These are phyloP conservation scores for Alentia gelatinosa DNA, from an alignment of 2,888 invertebrate genomes.

Conservation along the genomic window DNA sequence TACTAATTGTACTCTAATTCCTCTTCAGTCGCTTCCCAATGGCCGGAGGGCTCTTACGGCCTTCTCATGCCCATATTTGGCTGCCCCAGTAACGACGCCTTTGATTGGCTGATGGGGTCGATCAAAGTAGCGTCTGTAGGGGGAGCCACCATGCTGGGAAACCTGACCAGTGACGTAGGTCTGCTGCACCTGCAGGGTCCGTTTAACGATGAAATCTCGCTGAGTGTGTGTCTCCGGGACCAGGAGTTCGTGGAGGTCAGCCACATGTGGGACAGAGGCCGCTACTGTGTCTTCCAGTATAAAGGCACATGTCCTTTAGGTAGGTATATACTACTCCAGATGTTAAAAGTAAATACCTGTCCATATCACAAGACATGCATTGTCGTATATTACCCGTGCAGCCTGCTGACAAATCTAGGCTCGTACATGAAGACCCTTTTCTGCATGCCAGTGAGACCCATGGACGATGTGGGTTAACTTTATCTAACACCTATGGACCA, in stretches of 20 bases:
- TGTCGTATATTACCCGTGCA: too few species aligned
- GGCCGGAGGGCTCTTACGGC: conserved; percentile 22
- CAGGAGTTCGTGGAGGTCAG: not conserved
- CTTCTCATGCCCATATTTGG: conserved; percentile 11
- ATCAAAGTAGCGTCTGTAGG: not conserved
- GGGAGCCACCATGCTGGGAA: not conserved
- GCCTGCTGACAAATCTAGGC: too few species aligned
- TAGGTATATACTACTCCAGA: too few species aligned
- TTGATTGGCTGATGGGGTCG: not conserved
- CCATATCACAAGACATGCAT: too few species aligned
- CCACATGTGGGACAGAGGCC: not conserved
- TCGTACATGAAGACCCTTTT: too few species aligned
- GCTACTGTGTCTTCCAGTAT: not conserved
- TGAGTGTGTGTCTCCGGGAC: not conserved
- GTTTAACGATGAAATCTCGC: not conserved
- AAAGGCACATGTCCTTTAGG: not conserved
- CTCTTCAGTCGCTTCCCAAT: not conserved
- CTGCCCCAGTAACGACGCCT: not conserved
- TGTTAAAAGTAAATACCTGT: too few species aligned
- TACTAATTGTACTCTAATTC: not conserved
- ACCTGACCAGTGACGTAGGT: not conserved
- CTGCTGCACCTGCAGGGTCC: conserved; percentile 15
- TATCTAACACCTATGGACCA: too few species aligned
- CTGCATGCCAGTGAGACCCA: too few species aligned
- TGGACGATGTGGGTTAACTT: too few species aligned